These are phyloP conservation scores for Brachynemurus nebulosus DNA, from an alignment of 2,888 invertebrate species.

Conservation along the genomic window DNA sequence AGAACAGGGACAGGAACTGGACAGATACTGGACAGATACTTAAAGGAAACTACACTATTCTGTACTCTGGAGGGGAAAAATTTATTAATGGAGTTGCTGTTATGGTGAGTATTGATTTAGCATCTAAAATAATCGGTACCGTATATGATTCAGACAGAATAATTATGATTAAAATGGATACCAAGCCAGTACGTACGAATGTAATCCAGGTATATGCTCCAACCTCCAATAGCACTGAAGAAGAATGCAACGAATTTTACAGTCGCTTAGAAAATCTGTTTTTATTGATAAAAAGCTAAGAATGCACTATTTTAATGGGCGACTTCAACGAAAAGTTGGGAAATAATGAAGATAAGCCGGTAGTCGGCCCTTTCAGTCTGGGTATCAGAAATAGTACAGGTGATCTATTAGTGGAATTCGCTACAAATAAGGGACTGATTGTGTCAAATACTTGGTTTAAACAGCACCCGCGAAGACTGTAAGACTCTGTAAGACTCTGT, in stretches of 20 bases:
- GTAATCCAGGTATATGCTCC: background rate
- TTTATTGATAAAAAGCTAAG: background rate
- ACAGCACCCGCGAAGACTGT: background rate
- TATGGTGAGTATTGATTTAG: background rate
- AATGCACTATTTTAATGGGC: background rate
- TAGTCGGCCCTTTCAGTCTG: background rate
- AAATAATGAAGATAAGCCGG: background rate
- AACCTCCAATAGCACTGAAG: background rate
- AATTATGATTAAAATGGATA: background rate
- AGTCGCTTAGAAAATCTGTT: background rate
- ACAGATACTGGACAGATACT: too few species aligned
- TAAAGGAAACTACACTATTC: background rate
- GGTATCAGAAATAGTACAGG: background rate
- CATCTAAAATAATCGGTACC: background rate
- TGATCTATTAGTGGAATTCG: background rate
- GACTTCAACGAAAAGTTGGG: background rate
- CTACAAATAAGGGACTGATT: background rate
- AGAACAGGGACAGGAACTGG: too few species aligned
- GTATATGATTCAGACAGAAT: background rate
- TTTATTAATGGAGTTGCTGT: background rate
- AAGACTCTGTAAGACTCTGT: too few species aligned
- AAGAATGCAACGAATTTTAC: background rate
- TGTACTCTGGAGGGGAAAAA: background rate
- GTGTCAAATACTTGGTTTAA: background rate
- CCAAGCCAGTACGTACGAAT: background rate